A percentile compares a stretch with the other conserved stretches of the same genome.
Conservation (phyloP, 2,888 invertebrate genomes). For the Dilophus febrilis region DNA sequence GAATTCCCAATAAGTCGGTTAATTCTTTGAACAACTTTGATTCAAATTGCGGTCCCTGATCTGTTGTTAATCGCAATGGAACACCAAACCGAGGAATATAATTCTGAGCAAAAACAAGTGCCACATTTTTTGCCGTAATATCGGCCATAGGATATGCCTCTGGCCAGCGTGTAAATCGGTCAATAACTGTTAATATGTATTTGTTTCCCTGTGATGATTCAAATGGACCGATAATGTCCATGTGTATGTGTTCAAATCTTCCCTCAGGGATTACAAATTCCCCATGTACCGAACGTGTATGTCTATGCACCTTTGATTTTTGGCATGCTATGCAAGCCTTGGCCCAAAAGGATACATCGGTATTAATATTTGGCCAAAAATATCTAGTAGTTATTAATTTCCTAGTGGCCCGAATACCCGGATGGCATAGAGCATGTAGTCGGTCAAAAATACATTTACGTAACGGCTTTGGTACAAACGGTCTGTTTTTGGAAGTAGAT, state of each 20-base stretch:
- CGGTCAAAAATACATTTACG: slow-evolving; percentile 1
- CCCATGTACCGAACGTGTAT: neutral
- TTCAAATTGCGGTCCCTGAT: slow-evolving; percentile 17
- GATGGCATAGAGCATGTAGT: slow-evolving; percentile 5
- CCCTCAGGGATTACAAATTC: neutral
- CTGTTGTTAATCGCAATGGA: slow-evolving; percentile 19
- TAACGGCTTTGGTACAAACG: slow-evolving; percentile 11
- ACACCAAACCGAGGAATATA: slow-evolving; percentile 29
- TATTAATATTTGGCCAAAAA: slow-evolving; percentile 2
- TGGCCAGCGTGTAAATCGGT: slow-evolving; percentile 14
- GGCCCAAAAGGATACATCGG: neutral
- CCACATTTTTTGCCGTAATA: slow-evolving; percentile 14
- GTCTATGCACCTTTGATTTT: neutral
- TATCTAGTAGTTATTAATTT: slow-evolving; percentile 13
- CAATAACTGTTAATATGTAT: slow-evolving; percentile 20
- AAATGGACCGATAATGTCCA: slow-evolving; percentile 16
- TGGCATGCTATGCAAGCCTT: slow-evolving; percentile 5
- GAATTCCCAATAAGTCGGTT: slow-evolving; percentile 13
- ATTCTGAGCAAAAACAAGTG: slow-evolving; percentile 15
- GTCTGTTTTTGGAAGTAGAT: slow-evolving; percentile 6
- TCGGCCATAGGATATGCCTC: slow-evolving; percentile 14
- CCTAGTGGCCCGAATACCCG: slow-evolving; percentile 11
- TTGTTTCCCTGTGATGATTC: slow-evolving; percentile 11
- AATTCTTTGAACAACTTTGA: slow-evolving; percentile 17
- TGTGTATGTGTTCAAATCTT: neutral